Percentiles rank a stretch among this genome's conserved stretches.
Evolutionary conservation across 2,797 vertebrate species (phyloP).

Genomic region (Apogon talboti): DNA sequence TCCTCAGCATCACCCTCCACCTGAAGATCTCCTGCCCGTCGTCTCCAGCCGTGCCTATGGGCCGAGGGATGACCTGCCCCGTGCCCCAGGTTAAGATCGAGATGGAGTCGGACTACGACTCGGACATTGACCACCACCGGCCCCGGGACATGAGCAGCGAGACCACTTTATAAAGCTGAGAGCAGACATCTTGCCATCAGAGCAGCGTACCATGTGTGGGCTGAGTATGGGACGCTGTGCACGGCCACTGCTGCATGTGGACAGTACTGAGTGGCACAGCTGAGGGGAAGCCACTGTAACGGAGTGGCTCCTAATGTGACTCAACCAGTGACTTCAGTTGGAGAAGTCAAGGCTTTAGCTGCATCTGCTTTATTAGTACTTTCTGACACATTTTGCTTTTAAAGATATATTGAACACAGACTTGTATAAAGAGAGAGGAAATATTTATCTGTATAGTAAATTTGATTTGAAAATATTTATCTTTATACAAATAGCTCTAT

Average conservation of each 20-base stretch:
- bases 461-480: conserved; percentile 51
- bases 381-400: conserved; percentile 16
- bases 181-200: not conserved
- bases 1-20: conserved; percentile 93
- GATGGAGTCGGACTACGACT: conserved; percentile 94
- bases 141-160: conserved; percentile 88
- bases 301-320: conserved; percentile 18
- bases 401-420: conserved; percentile 26
- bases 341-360: conserved; percentile 4
- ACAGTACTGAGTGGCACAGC: conserved; percentile 4
- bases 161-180: conserved; percentile 87
- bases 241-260: conserved; percentile 24
- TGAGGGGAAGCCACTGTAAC: not conserved
- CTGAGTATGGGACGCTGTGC: not conserved
- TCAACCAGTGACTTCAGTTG: conserved; percentile 2
- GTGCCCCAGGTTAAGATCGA: conserved; percentile 97
- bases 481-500: conserved; percentile 39
- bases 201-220: not conserved
- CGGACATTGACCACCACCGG: conserved; percentile 83
- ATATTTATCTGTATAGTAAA: conserved; percentile 52
- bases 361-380: not conserved
- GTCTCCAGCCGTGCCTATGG: conserved; percentile 87
- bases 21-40: conserved; percentile 97
- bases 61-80: conserved; percentile 82
- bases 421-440: conserved; percentile 27